Evolutionary conservation across 2,797 vertebrate genomes (phyloP), one percentile per base, ranked within the genome.

Genomic region (Tarsius wallacei): DNA sequence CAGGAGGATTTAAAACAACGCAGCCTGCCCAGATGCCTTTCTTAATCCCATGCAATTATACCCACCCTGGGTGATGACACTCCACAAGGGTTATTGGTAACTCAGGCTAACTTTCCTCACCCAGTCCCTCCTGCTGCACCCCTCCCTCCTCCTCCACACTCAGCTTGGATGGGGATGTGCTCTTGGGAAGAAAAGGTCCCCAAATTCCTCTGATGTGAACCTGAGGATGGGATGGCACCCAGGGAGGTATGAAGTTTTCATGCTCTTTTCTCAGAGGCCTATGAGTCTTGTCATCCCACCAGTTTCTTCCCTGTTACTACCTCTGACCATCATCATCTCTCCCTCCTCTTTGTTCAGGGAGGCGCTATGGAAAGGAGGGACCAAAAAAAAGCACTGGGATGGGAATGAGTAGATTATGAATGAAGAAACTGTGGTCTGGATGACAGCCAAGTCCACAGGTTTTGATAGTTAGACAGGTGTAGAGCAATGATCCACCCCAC

Each of bases 21-120:
- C 42, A 66, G 53, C 31, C 83, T 47, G 15, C 47, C 86, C 73
- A 85, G 89, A 77, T 90, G 81, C 81, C 77, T 95, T 78, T 92
- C 87, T 89, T 94, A 96, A 97, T 85, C 94, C 90, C 1, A 1
- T 59, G 73, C 84, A 91, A 97, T 90, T 90, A 95, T 42, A 94
- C 21, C 87, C 96, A 84, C 94, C 95, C 94, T 93, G 51, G 42
- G 57, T 96, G 97, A 97, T 96, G 82, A 96, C 16, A 96, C 49
- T 61, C 26, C 16, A 10, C 28, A 59, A 28, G 68, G 49, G 21
- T 95, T 89, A 89, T 87, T 97, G 91, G 74, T 51, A 55, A n/a
- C 28, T 26, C 22, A 24, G 61, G 82, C 15, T 64, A 5, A 36
- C 63, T 93, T 81, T 92, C 63, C 90, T 96, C 84, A 64, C 51